phyloP scores from a whole-genome alignment of 1,140 invertebrate genomes.

The Macrotrachela quadricornifera region DNA sequence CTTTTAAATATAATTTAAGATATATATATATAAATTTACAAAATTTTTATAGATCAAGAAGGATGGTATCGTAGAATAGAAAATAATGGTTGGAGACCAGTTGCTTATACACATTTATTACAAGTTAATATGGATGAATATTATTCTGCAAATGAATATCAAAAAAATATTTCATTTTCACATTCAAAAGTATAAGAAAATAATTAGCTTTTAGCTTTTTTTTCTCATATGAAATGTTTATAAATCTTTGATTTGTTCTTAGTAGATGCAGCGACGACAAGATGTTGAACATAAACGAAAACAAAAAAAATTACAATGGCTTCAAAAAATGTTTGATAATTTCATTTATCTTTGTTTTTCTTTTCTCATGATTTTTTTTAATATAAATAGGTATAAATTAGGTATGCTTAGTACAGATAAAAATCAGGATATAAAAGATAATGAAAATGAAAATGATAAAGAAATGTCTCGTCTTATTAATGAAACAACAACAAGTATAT shows the following conservation, averaged over 20 bases:
- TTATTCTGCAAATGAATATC: background rate
- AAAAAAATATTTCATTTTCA: background rate
- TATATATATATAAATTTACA: background rate
- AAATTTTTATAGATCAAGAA: constrained; percentile 9
- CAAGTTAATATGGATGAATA: constrained; percentile 14
- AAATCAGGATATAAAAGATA: constrained; percentile 13
- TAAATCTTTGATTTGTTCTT: background rate
- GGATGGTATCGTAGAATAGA: constrained; percentile 24
- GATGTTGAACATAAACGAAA: constrained; percentile 24
- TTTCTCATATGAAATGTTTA: background rate
- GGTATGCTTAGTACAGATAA: constrained; percentile 21
- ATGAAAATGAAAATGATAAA: constrained; percentile 12
- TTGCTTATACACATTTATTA: constrained; percentile 23
- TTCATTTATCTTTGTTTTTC: background rate
- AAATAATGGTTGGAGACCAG: constrained; percentile 28
- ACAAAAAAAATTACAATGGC: constrained; percentile 26
- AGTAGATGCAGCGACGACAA: constrained; percentile 19
- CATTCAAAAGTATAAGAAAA: background rate
- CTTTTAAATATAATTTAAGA: background rate
- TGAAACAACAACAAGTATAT: constrained; percentile 23
- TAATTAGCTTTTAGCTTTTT: background rate
- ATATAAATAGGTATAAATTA: constrained; percentile 22
- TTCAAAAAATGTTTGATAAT: constrained; percentile 24
- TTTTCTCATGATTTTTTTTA: too few relatives aligned
- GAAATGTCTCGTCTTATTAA: constrained; percentile 23